Evolutionary conservation across 2,113 vertebrate genomes (phyloP), one percentile per base, ranked within the genome.

Genomic region (Tamias sibiricus): DNA sequence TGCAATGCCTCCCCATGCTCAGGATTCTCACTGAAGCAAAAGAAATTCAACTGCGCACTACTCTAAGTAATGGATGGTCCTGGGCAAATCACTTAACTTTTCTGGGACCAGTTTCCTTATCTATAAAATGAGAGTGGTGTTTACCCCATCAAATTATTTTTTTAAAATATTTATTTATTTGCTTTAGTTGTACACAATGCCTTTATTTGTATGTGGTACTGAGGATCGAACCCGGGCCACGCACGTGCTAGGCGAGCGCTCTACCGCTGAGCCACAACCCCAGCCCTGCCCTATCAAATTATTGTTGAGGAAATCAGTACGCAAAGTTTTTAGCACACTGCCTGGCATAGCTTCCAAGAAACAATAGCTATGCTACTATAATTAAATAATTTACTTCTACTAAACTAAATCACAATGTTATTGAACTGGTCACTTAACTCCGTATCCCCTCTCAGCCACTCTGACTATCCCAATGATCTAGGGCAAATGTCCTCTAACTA

Each of bases 371-470:
- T 54, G 44, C 12, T 42, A 42, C 52, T 77, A 68, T 20, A 57
- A 52, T 68, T 57, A 79, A 72, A 69, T 37, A 96, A 80, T 24
- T 68, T 69, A 47, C 44, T 57, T 30, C 28, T 8, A 71, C 52
- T 62, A 12, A 3, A 54, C 47, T 79, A 54, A 77, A 71, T 22
- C 42, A 86, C 72, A 92, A 85, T 79, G 49, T 85, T 47, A 72
- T 35, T 91, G 26, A 90, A 71, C 77, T 75, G 42, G 54, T 86
- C 86, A 37, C 32, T 95, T 77, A 88, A 87, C 24, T 69, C 81
- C 42, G 69, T 8, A 44, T 94, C 40, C 47, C 40, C 42, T 87
- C 49, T 49, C 42, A 84, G 44, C 8, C 30, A 84, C 37, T 95
- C 49, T 57, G 87, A 71, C 44, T 81, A 12, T 49, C 77, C 57